Evolutionary conservation across 2,113 vertebrate genomes (phyloP).

Genomic region (Anguilla japonica): DNA sequence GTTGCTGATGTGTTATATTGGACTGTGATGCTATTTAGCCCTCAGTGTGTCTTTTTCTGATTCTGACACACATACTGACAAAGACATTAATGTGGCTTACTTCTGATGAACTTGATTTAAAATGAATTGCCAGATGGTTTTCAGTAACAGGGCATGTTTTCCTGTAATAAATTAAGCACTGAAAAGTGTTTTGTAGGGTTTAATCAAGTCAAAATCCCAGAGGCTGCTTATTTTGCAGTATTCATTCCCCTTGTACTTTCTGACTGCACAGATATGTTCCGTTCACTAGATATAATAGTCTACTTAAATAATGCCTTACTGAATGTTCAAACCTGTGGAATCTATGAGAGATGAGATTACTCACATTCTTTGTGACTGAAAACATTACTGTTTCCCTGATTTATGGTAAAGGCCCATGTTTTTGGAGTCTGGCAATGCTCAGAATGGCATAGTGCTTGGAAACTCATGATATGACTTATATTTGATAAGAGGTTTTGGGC

Average conservation of each 20-base stretch:
- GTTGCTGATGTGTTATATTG: not conserved
- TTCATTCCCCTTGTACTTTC: not conserved
- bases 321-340: not conserved
- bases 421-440: not conserved
- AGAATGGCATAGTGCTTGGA: not conserved
- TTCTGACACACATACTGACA: not conserved
- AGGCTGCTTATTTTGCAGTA: not conserved
- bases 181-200: not conserved
- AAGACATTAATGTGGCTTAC: not conserved
- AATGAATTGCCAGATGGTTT: slow-evolving; percentile 2
- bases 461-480: not conserved
- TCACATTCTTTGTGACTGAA: slow-evolving; percentile 1
- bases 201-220: slow-evolving; percentile 3
- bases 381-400: not conserved
- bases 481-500: not conserved
- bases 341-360: not conserved
- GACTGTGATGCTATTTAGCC: not conserved
- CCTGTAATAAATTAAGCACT: slow-evolving; percentile 27
- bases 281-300: not conserved
- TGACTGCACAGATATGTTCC: not conserved
- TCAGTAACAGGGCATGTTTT: not conserved
- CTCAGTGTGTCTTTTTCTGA: not conserved
- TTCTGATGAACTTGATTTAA: slow-evolving; percentile 23
- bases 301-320: not conserved
- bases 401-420: not conserved